phyloP scores from a whole-genome alignment of 1,140 invertebrate species.

The Drosophila sulfurigaster region DNA sequence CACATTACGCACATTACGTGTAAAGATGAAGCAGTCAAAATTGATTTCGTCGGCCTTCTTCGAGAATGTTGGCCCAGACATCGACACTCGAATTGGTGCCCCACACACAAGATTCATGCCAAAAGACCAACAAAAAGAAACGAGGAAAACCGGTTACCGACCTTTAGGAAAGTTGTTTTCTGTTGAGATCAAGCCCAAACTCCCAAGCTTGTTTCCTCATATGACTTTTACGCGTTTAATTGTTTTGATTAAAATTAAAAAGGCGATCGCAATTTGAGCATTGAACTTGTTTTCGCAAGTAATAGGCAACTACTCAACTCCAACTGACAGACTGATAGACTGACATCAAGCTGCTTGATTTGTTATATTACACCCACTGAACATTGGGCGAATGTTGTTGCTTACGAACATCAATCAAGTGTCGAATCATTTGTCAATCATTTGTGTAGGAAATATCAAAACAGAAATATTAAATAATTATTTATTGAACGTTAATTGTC shows the following conservation, averaged over 20 bases:
- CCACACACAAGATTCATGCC: slow-evolving; percentile 38
- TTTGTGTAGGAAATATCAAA: slow-evolving; percentile 25
- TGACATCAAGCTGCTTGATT: slow-evolving; percentile 35
- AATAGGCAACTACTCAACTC: slow-evolving; percentile 10
- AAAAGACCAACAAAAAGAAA: slow-evolving; percentile 19
- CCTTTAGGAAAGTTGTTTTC: slow-evolving; percentile 79
- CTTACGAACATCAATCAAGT: slow-evolving; percentile 24
- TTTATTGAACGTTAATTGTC: slow-evolving; percentile 71
- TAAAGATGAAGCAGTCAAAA: slow-evolving; percentile 43
- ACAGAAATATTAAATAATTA: slow-evolving; percentile 72
- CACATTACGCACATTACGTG: slow-evolving; percentile 51
- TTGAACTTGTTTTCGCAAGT: slow-evolving; percentile 38
- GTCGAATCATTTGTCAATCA: slow-evolving; percentile 71
- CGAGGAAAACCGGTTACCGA: slow-evolving; percentile 71
- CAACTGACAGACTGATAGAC: background rate
- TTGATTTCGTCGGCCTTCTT: slow-evolving; percentile 38
- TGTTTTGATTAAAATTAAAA: slow-evolving; percentile 62
- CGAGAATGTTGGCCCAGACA: slow-evolving; percentile 32
- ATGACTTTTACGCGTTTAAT: slow-evolving; percentile 67
- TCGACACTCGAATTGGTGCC: slow-evolving; percentile 1
- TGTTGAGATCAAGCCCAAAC: slow-evolving; percentile 26
- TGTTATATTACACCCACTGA: slow-evolving; percentile 15
- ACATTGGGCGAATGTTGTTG: background rate
- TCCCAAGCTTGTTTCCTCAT: slow-evolving; percentile 22
- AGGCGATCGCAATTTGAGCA: slow-evolving; percentile 31